phyloP scores from a whole-genome alignment of 1,140 invertebrate genomes.

The Marisa cornuarietis region DNA sequence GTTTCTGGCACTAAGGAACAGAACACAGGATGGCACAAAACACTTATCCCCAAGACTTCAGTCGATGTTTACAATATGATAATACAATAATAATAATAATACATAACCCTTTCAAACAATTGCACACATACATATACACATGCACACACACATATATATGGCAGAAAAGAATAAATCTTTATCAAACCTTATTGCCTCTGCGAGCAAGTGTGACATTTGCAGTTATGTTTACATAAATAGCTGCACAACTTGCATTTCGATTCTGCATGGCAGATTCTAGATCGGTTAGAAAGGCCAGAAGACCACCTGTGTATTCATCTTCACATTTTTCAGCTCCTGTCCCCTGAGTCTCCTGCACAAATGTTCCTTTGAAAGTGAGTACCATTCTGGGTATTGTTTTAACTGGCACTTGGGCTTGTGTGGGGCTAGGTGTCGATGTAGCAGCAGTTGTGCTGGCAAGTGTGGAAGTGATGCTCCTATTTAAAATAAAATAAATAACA shows the following conservation, averaged over 20 bases:
- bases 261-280: slow-evolving; percentile 26
- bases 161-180: too few species aligned
- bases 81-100: too few species aligned
- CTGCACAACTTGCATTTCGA: neutral
- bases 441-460: slow-evolving; percentile 4
- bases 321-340: slow-evolving; percentile 16
- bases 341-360: neutral
- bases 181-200: slow-evolving; percentile 11
- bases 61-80: too few species aligned
- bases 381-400: slow-evolving; percentile 22
- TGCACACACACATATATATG: too few species aligned
- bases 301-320: slow-evolving; percentile 20
- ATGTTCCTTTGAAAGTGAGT: slow-evolving; percentile 25
- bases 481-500: neutral
- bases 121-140: too few species aligned
- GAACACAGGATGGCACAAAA: too few species aligned
- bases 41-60: too few species aligned
- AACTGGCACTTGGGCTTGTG: slow-evolving; percentile 5
- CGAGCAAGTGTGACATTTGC: slow-evolving; percentile 1
- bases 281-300: slow-evolving; percentile 7
- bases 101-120: too few species aligned
- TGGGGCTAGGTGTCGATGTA: slow-evolving; percentile 9
- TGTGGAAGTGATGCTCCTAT: slow-evolving; percentile 1
- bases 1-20: too few species aligned
- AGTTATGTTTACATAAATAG: slow-evolving; percentile 13